A percentile compares a stretch with the other conserved stretches of the same genome.
Conservation (phyloP, 2,113 vertebrate species). For the Archocentrus centrarchus region DNA sequence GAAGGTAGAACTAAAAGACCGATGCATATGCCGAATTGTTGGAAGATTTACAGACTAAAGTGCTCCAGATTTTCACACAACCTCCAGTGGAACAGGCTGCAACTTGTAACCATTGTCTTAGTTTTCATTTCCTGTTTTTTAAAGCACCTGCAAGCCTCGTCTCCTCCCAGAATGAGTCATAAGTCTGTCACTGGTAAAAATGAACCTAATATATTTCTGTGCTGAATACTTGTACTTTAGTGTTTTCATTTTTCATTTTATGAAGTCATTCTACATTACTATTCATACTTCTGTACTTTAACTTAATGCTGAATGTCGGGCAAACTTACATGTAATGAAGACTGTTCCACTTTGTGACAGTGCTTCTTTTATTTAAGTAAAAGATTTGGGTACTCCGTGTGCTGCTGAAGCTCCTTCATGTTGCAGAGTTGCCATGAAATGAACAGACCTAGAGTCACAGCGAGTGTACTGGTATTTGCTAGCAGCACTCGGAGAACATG, state of each 20-base stretch:
- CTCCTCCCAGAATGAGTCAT: slow-evolving; percentile 1
- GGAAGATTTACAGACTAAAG: neutral
- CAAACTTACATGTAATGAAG: neutral
- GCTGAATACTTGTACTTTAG: neutral
- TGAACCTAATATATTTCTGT: neutral
- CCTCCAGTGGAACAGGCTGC: accelerated
- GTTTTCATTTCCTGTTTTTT: neutral
- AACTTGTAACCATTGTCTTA: neutral
- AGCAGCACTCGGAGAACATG: slow-evolving; percentile 16
- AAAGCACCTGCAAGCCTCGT: neutral
- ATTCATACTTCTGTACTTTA: neutral
- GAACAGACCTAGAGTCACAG: slow-evolving; percentile 21
- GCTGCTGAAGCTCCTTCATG: neutral
- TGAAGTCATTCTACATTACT: neutral
- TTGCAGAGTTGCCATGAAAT: slow-evolving; percentile 35
- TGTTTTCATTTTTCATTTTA: neutral
- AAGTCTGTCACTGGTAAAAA: neutral
- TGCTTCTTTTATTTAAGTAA: neutral
- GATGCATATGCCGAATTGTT: neutral
- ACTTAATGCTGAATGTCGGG: neutral
- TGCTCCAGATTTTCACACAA: slow-evolving; percentile 11
- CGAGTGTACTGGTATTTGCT: slow-evolving; percentile 1
- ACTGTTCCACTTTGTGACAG: neutral
- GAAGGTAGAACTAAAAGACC: neutral
- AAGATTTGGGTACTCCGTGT: neutral